Evolutionary conservation across 1,140 invertebrate genomes (phyloP).

Genomic region (Tenebrio molitor): DNA sequence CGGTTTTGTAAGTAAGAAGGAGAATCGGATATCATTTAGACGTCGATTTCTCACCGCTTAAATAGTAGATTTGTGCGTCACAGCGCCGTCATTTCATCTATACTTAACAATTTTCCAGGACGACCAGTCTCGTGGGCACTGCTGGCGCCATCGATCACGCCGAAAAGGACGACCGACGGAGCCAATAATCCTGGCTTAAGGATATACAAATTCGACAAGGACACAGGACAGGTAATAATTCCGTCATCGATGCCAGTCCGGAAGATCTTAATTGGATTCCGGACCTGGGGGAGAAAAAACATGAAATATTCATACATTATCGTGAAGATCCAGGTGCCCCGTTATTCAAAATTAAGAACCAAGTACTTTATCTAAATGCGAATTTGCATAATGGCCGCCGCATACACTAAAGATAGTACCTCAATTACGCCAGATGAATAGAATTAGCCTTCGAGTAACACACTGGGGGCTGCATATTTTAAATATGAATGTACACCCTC

Average conservation of each 20-base stretch:
- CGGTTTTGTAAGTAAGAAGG: constrained; percentile 35
- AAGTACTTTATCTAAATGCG: constrained; percentile 32
- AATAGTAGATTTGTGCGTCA: no score
- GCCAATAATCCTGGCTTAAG: constrained; percentile 91
- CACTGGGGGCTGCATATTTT: constrained; percentile 6
- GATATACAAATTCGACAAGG: constrained; percentile 89
- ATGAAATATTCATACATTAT: constrained; percentile 34
- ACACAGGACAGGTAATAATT: constrained; percentile 78
- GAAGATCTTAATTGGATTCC: constrained; percentile 11
- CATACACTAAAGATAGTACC: constrained; percentile 31
- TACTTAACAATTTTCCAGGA: no score
- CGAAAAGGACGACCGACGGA: constrained; percentile 78
- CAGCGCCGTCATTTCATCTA: no score
- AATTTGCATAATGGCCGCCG: constrained; percentile 26
- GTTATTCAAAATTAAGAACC: constrained; percentile 37
- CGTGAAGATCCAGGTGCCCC: neutral
- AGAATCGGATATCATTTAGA: constrained; percentile 36
- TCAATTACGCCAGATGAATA: constrained; percentile 34
- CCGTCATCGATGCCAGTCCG: neutral
- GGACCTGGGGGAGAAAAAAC: neutral
- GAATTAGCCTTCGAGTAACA: constrained; percentile 18
- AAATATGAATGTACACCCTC: neutral
- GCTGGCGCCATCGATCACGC: constrained; percentile 88
- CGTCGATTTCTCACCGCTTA: constrained; percentile 25
- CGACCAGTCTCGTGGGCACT: constrained; percentile 87